These are phyloP conservation scores for Xestoiulus laeticollis DNA, from an alignment of 2,888 invertebrate species.

Conservation along the genomic window DNA sequence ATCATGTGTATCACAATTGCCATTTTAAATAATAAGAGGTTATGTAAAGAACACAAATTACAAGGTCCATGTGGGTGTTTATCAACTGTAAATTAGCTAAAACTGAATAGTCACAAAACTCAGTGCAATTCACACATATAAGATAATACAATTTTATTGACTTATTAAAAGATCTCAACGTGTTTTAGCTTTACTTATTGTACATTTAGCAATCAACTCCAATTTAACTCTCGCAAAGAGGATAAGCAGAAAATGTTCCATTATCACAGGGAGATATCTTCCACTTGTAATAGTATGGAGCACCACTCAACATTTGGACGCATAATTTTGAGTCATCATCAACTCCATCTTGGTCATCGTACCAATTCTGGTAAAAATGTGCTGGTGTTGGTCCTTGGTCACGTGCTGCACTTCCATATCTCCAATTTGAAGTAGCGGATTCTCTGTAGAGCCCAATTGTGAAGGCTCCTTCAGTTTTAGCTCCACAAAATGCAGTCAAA, in stretches of 20 bases:
- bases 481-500: neutral
- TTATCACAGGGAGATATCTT: neutral
- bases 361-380: slow-evolving; percentile 10
- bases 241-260: neutral
- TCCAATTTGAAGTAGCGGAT: neutral
- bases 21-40: no score
- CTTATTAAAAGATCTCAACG: neutral
- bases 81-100: no score
- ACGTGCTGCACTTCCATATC: neutral
- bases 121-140: no score
- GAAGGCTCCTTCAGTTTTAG: neutral
- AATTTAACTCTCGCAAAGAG: neutral
- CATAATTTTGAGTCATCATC: neutral
- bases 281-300: slow-evolving; percentile 44
- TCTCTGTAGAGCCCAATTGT: neutral
- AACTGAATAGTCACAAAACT: no score
- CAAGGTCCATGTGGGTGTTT: no score
- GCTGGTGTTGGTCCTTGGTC: neutral
- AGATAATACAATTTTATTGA: neutral
- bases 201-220: neutral
- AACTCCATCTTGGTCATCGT: neutral
- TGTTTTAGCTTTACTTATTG: neutral
- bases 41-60: no score
- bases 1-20: no score
- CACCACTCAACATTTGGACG: slow-evolving; percentile 1